Base-by-base conservation (phyloP, 2,113 vertebrate species). In the Dipodomys stephensi region DNA sequence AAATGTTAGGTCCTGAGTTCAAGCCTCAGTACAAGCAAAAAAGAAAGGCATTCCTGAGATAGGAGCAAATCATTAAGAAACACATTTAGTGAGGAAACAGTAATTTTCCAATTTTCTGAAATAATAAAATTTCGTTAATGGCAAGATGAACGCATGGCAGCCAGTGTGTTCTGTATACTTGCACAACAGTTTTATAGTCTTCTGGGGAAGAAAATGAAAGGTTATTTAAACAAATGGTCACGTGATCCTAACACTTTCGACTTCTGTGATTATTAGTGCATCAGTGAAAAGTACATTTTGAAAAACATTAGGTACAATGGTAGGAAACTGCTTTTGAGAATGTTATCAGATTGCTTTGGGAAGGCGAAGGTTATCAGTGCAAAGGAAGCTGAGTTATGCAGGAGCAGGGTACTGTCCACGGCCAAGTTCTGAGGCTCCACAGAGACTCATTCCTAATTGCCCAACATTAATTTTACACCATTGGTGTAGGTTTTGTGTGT, bases 301-400 rank as follows among this genome's bases (percentile, higher is more conserved):
- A 91, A 83, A 44, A 81, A 32, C 15, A 64, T 32, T 13, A 49
- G 44, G 72, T 67, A 83, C 91, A 91, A 80, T 74, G 69, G 20
- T 18, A 91, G 93, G 91, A 94, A 95, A 65, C 11, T 16, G n/a
- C 80, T 76, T 68, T 88, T 53, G 28, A 84, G 79, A 87, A 39
- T 62, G 60, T 89, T n/a, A 71, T 87, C 57, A 27, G 83, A 11
- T 90, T 25, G 30, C 35, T 76, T 81, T 69, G 94, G 74, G 73
- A 84, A 94, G 65, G 22, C 62, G 39, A 88, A 95, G 44, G 67
- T 85, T 88, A 83, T 80, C 32, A 35, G 93, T 82, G 18, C 35
- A 30, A 81, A 94, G 84, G 92, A 94, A 90, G 72, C 30, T 0
- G 44, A 76, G 22, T 79, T 85, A 60, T 0, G 3, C 0, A 1